Conservation (phyloP, 2,113 vertebrate species). For the Anhinga anhinga region DNA sequence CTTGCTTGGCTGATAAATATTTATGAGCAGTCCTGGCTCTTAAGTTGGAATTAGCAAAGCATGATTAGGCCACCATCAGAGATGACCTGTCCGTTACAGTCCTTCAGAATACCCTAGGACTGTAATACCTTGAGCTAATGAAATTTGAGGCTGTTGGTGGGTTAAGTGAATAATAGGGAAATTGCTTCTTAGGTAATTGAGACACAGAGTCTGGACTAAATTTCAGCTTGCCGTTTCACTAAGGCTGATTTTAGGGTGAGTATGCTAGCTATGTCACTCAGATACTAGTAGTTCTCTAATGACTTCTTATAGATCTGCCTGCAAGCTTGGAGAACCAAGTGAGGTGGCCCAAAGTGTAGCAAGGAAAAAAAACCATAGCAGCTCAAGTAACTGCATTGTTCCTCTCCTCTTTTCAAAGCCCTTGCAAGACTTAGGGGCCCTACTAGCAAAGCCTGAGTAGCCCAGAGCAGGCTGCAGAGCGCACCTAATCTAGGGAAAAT, state of each 20-base stretch:
- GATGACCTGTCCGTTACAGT: not conserved
- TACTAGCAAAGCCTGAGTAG: not conserved
- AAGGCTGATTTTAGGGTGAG: not conserved
- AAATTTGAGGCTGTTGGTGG: not conserved
- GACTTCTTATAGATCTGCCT: not conserved
- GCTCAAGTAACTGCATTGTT: not conserved
- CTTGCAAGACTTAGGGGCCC: not conserved
- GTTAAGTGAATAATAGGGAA: not conserved
- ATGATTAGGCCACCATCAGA: not conserved
- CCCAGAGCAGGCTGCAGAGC: not conserved
- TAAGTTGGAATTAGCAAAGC: not conserved
- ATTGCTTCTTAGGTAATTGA: not conserved
- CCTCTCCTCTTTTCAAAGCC: not conserved
- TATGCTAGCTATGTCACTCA: not conserved
- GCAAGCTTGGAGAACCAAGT: not conserved
- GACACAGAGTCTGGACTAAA: not conserved
- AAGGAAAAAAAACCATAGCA: not conserved
- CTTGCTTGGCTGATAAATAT: not conserved
- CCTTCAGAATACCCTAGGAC: not conserved
- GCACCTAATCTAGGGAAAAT: not conserved
- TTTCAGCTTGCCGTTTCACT: not conserved
- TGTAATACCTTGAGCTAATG: not conserved
- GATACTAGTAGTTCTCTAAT: not conserved
- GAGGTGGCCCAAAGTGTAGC: not conserved
- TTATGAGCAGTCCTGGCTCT: not conserved